Base-by-base conservation (phyloP, 2,113 vertebrate genomes). In the Apteryx owenii region DNA sequence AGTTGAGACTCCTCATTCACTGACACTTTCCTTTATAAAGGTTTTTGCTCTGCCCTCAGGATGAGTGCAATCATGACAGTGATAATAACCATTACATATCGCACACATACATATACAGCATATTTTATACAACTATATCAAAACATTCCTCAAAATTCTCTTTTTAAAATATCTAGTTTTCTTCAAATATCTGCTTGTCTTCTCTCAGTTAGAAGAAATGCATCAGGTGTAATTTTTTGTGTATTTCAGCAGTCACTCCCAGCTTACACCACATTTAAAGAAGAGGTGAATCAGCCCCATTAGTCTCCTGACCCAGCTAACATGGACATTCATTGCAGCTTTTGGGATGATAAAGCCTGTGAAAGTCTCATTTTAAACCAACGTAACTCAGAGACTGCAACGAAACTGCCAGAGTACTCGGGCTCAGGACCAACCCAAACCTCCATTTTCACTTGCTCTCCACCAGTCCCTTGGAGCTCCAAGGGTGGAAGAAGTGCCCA, bases 241-340 rank as follows among this genome's bases (percentile, higher is more conserved):
- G 25, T 53, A 40, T 84, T 42, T 65, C 31, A 19, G 9, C 54
- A 78, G 56, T 23, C n/a, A 28, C 46, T 85, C 36, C 29, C n/a
- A 54, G 33, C 72, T 93, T 88, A 65, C 6, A 21, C 10, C 26
- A 40, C 9, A 29, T 56, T 76, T 64, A 29, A 81, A 51, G 11
- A 38, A 7, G 4, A 70, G 15, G 25, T 50, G 40, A 81, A 84
- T 90, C 86, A 84, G 51, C 69, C 13, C 40, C 22, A 13, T 40
- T 9, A 68, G 69, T 17, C 22, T 90, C 44, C 68, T 44, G 36
- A 44, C 26, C 44, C 15, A 38, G 11, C 20, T 54, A 54, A 51
- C 3, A 13, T 0, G 2, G 53, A 77, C 28, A 68, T 16, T n/a
- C 64, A 38, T 31, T 2, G 1, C 51, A 65, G 56, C 53, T 69